Base-by-base conservation (phyloP, 2,888 invertebrate species). In the Trachelus tabidus region DNA sequence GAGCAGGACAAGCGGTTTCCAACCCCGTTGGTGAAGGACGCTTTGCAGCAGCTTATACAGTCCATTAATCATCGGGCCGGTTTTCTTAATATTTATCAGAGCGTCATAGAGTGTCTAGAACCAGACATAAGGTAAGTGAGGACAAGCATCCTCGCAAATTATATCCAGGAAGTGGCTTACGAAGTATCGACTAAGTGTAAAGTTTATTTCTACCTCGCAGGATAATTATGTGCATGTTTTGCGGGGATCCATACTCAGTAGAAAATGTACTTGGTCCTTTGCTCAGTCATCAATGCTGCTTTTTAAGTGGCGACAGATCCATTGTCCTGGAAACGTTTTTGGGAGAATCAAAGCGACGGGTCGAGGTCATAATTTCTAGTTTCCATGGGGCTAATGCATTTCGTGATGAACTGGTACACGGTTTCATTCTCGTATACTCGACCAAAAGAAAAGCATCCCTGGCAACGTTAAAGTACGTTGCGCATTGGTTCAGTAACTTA, bases 221-320 rank as follows among this genome's bases (percentile, higher is more conserved):
- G 87, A 97, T 98, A 91, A 96, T 97, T 91, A 96, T 99, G 94
- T 98, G 98, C 92, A 96, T 98, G 95, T 98, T 98, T 92, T 99
- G 99, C 92, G 98, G 98, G 76, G 98, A 99, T 92, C 97, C 97
- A 1, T 98, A 96, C 90, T 96, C 97, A 0, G 95, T 97, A 73
- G 98, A 98, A 91, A 96, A 97, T 81, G 97, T 98, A 77, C 93
- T 99, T 78, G 96, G 96, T 30, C 98, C 98, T 0, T 92, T 99
- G 80, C 93, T 98, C 79, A 95, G 95, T 87, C 97, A 98, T 90
- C 96, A 97, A 84, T 96, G 97, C 82, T 97, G 97, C 91, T 96
- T 96, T 91, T 93, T 97, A 79, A 96, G 96, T 74, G 96, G 96
- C 1, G 97, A 97, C 88, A 94, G 97, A 79, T 97, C 97, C 81